Percentiles rank a stretch among this genome's conserved stretches.
phyloP scores from a whole-genome alignment of 2,888 invertebrate species.

The Pimpla rufipes region DNA sequence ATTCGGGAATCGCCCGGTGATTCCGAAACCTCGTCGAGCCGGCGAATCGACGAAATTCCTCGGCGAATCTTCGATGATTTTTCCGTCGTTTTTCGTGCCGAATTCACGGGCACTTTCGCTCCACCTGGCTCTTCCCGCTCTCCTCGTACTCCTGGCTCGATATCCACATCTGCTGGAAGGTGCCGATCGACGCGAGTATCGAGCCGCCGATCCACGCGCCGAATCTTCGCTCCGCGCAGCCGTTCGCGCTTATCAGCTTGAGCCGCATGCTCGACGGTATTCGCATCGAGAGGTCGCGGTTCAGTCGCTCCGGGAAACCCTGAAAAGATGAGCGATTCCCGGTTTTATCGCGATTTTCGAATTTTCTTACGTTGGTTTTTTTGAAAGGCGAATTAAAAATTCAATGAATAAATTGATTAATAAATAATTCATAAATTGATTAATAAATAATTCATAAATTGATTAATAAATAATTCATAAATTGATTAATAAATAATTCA shows the following conservation, averaged over 20 bases:
- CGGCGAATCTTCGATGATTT: background rate
- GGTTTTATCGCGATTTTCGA: background rate
- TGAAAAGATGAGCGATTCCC: constrained; percentile 86
- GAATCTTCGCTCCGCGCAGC: constrained; percentile 96
- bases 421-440: background rate
- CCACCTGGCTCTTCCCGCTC: constrained; percentile 98
- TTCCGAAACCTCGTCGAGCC: background rate
- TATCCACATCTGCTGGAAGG: constrained; percentile 99
- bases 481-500: too few relatives aligned
- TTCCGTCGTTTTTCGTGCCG: background rate
- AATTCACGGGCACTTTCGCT: constrained; percentile 95
- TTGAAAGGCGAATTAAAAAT: background rate
- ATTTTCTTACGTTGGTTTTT: background rate
- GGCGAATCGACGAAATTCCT: background rate
- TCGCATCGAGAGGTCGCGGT: constrained; percentile 93
- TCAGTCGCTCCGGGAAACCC: constrained; percentile 97
- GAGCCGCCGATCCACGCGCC: constrained; percentile 99
- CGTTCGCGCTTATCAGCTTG: constrained; percentile 96
- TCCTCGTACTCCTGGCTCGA: constrained; percentile 99
- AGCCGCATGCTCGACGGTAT: constrained; percentile 97
- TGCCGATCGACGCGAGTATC: constrained; percentile 98
- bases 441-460: too few relatives aligned
- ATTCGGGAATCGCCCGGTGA: background rate
- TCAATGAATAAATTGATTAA: too few relatives aligned
- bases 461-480: too few relatives aligned